Conservation (phyloP, 2,113 vertebrate genomes). For the Cettia cetti region DNA sequence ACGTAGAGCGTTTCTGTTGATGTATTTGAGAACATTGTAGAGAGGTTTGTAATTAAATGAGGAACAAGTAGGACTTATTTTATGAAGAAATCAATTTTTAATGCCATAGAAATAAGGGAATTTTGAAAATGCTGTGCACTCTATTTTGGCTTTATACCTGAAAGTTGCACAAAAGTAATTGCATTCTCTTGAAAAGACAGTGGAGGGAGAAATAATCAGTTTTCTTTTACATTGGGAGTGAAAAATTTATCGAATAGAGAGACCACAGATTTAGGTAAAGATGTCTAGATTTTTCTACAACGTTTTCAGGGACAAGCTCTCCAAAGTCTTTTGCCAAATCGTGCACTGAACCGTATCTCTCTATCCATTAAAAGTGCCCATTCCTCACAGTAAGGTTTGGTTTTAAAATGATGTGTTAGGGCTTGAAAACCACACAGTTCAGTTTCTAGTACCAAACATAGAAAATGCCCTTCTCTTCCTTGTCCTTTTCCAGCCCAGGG, state of each 20-base stretch:
- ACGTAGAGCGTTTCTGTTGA: not conserved
- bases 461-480: not conserved
- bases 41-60: not conserved
- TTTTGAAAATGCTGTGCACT: not conserved
- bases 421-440: not conserved
- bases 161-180: not conserved
- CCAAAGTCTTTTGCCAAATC: not conserved
- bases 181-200: not conserved
- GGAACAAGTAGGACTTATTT: not conserved
- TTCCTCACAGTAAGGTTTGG: not conserved
- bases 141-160: not conserved
- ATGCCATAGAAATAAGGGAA: not conserved
- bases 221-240: not conserved
- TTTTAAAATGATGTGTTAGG: not conserved
- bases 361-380: not conserved
- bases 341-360: not conserved
- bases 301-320: not conserved
- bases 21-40: not conserved
- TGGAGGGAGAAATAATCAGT: not conserved
- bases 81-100: not conserved
- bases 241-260: not conserved
- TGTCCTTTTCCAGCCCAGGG: not conserved
- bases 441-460: not conserved
- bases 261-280: not conserved
- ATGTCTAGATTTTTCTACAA: not conserved